Evolutionary conservation across 1,140 invertebrate species (phyloP).

Genomic region (Drosophila ohnishii): DNA sequence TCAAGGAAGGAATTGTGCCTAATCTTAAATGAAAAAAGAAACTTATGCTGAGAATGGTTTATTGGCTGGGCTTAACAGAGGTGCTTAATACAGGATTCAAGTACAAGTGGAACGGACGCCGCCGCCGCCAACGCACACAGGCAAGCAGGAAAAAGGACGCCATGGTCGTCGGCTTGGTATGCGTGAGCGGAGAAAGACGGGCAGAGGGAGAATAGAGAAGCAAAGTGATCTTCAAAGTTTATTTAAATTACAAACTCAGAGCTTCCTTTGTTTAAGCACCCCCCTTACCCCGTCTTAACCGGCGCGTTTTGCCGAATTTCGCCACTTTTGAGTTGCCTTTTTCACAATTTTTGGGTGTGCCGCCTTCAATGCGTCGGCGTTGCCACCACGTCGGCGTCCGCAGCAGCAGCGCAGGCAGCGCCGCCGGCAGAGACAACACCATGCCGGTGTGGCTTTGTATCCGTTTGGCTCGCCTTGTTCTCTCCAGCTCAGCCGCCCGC

Average conservation of each 20-base stretch:
- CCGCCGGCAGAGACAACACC: conserved; percentile 43
- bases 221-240: conserved; percentile 17
- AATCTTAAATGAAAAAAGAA: conserved; percentile 2
- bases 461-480: conserved; percentile 62
- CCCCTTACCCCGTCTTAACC: conserved; percentile 8
- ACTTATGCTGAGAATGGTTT: conserved; percentile 11
- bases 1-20: conserved; percentile 42
- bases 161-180: conserved; percentile 52
- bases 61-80: conserved; percentile 14
- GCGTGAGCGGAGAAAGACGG: conserved; percentile 32
- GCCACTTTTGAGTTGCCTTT: conserved; percentile 49
- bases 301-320: conserved; percentile 30
- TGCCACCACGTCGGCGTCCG: conserved; percentile 68
- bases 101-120: conserved; percentile 49
- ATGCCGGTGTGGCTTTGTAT: conserved; percentile 75
- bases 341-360: conserved; percentile 77
- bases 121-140: conserved; percentile 42
- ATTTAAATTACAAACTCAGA: neutral
- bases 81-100: conserved; percentile 11
- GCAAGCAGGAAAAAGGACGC: conserved; percentile 66
- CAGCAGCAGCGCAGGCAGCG: conserved; percentile 46
- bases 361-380: conserved; percentile 75
- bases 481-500: conserved; percentile 26
- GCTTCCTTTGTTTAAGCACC: neutral
- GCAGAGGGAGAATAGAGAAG: conserved; percentile 7